Evolutionary conservation across 1,140 invertebrate species (phyloP).

Genomic region (Tachypleus tridentatus): DNA sequence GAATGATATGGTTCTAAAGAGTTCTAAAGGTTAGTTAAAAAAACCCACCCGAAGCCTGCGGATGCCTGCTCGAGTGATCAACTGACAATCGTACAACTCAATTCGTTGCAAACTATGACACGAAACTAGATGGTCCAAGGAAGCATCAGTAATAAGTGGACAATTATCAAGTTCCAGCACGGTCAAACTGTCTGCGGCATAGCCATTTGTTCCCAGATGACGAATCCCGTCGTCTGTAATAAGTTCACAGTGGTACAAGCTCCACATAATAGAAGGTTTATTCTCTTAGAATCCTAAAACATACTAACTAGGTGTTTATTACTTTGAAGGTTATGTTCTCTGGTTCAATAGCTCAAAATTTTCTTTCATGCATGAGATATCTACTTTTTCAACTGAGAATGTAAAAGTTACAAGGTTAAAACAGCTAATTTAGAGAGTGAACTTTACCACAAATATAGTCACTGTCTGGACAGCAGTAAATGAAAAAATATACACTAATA

Average conservation of each 20-base stretch:
- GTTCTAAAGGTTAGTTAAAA: not conserved
- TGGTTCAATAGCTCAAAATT: no score
- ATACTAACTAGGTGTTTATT: no score
- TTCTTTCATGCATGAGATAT: no score
- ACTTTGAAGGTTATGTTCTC: no score
- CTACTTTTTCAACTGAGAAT: no score
- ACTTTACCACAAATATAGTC: no score
- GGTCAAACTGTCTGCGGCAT: constrained; percentile 76
- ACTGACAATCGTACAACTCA: constrained; percentile 97
- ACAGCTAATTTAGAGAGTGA: no score
- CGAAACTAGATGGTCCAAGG: constrained; percentile 83
- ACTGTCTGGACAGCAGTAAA: no score
- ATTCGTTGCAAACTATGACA: constrained; percentile 92
- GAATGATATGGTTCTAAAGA: not conserved
- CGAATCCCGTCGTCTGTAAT: constrained; percentile 97
- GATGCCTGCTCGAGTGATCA: constrained; percentile 92
- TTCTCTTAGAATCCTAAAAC: no score
- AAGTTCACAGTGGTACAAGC: constrained; percentile 93
- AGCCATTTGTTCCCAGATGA: constrained; percentile 80
- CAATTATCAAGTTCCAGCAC: constrained; percentile 98
- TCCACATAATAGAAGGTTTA: constrained; percentile 44
- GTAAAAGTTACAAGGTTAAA: no score
- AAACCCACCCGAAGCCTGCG: constrained; percentile 71
- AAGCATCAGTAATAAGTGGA: constrained; percentile 95
- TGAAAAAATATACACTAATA: no score